phyloP scores from a whole-genome alignment of 53 echinoderm and acorn worm genomes.

The Patiria pectinifera region DNA sequence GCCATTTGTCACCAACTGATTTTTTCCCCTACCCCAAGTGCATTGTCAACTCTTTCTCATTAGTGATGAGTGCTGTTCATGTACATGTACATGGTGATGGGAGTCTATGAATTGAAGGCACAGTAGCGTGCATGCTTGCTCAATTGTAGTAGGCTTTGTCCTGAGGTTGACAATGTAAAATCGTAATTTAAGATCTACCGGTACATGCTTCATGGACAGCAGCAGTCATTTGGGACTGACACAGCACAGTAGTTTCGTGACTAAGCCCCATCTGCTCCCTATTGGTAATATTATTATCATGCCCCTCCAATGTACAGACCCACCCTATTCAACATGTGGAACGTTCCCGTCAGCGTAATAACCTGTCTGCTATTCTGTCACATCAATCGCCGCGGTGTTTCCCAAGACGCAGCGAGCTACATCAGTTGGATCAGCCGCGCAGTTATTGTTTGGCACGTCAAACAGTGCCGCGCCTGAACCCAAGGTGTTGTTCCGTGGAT shows the following conservation, averaged over 20 bases:
- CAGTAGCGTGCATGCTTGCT: not conserved
- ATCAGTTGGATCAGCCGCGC: conserved; percentile 30
- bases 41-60: not conserved
- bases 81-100: not conserved
- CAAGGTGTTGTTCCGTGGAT: conserved; percentile 13
- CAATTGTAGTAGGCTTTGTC: not conserved
- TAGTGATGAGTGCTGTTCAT: not conserved
- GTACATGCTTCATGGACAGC: not conserved
- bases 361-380: conserved; percentile 3
- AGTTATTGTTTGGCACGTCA: conserved; percentile 47
- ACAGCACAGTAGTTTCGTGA: not conserved
- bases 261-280: not conserved
- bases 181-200: not conserved
- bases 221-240: not conserved
- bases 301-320: conserved; percentile 17
- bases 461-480: conserved; percentile 26
- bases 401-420: conserved; percentile 35
- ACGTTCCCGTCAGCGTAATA: conserved; percentile 49
- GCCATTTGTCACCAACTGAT: not conserved
- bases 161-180: not conserved
- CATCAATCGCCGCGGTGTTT: conserved; percentile 14
- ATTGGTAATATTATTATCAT: not conserved
- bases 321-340: conserved; percentile 64
- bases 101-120: not conserved
- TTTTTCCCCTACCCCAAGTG: not conserved